Base-by-base conservation (phyloP, 2,113 vertebrate genomes). In the Atractosteus spatula region DNA sequence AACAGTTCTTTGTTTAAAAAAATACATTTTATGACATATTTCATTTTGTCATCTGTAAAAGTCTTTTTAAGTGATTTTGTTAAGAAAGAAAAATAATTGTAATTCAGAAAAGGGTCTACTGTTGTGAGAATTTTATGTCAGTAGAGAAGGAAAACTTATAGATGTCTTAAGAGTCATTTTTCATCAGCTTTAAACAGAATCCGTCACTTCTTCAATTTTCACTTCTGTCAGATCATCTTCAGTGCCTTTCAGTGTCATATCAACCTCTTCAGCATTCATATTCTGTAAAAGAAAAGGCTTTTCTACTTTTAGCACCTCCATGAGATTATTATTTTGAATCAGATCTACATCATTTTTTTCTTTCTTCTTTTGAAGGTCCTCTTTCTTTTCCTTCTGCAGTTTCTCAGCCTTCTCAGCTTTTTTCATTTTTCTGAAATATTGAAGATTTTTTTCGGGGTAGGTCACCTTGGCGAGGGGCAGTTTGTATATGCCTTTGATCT, bases 361-460 rank as follows among this genome's bases (percentile, higher is more conserved):
- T 6, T 51, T 56, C 54, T 4, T 57, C 8, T 14, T 76, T 69
- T 51, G 3, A 76, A 13, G 76, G 56, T 4, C 81, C 78, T 70
- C 78, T n/a, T 85, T 79, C 1, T 77, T 79, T 42, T 81, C 76
- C 56, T 79, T 78, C 68, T 77, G 76, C 0, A 55, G 47, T 6
- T 80, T 84, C 29, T 86, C 80, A 3, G 4, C 69, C 59, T 81
- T 87, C 76, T 91, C 84, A 55, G 84, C 69, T 71, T 88, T 90
- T 71, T 87, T 90, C 82, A 91, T 76, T 66, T 89, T 91, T 86
- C 86, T 86, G 66, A 89, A 96, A 78, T 91, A 93, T 56, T 75
- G 66, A 65, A 96, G 82, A 70, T 99, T 99, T 84, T 93, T 96
- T 83, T 99, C 97, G 0, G 97, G 97, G 73, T 96, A 98, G 13